These are phyloP conservation scores for Bufo gargarizans DNA, from an alignment of 2,113 vertebrate species.

Conservation along the genomic window DNA sequence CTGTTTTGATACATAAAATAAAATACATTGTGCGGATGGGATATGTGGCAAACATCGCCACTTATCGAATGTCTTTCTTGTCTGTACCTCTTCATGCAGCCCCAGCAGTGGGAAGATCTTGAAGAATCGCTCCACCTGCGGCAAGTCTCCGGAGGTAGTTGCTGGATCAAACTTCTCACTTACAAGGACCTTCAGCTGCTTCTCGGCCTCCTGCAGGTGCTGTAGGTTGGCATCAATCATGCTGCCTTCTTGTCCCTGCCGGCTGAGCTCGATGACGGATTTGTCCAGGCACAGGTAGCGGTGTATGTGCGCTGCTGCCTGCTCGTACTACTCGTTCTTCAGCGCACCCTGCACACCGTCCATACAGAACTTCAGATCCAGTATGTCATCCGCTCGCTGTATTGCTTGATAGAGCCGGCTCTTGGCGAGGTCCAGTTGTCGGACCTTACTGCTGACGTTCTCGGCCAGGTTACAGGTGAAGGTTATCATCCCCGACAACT, in stretches of 20 bases:
- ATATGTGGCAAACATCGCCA: no score
- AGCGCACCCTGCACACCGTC: slow-evolving; percentile 95
- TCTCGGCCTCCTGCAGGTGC: slow-evolving; percentile 91
- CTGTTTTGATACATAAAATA: no score
- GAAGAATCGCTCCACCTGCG: slow-evolving; percentile 96
- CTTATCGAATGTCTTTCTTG: no score
- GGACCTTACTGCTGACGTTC: slow-evolving; percentile 95
- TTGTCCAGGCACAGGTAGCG: slow-evolving; percentile 95
- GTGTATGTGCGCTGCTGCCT: slow-evolving; percentile 95
- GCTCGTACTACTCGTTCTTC: slow-evolving; percentile 91
- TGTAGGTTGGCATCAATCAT: slow-evolving; percentile 92
- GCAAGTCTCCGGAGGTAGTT: slow-evolving; percentile 85
- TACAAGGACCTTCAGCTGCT: slow-evolving; percentile 90
- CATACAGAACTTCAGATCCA: slow-evolving; percentile 97
- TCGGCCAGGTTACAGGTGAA: slow-evolving; percentile 97
- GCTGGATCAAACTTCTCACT: slow-evolving; percentile 87
- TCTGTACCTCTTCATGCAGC: slow-evolving; percentile 93
- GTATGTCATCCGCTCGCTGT: slow-evolving; percentile 94
- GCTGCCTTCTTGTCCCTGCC: slow-evolving; percentile 93
- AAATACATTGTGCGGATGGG: no score
- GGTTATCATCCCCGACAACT: slow-evolving; percentile 93
- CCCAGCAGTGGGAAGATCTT: slow-evolving; percentile 96
- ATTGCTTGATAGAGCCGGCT: slow-evolving; percentile 97
- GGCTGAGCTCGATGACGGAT: slow-evolving; percentile 95
- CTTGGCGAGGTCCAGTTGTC: slow-evolving; percentile 97